Evolutionary conservation across 2,797 vertebrate genomes (phyloP).

Genomic region (Falco rusticolus): DNA sequence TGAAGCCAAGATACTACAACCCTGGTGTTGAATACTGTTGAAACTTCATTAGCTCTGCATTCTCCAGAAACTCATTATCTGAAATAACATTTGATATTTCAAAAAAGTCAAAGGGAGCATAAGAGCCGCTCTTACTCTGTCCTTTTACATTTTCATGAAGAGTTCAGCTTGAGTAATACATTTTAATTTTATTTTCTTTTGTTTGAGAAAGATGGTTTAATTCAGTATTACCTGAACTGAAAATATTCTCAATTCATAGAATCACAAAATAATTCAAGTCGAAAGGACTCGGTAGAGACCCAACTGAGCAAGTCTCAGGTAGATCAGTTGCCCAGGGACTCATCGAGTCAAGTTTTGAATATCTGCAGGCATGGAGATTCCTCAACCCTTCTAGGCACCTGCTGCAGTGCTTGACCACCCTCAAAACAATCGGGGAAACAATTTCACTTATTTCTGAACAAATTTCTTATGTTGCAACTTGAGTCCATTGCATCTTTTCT

Average conservation of each 20-base stretch:
- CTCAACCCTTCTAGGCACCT: background rate
- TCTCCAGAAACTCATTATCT: constrained; percentile 1
- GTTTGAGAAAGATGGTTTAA: background rate
- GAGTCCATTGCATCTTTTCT: background rate
- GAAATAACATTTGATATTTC: background rate
- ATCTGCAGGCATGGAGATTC: background rate
- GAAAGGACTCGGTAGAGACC: background rate
- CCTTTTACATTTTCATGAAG: background rate
- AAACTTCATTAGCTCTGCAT: background rate
- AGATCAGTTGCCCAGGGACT: background rate
- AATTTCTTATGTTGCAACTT: background rate
- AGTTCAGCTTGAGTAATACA: background rate
- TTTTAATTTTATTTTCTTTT: background rate
- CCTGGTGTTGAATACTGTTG: background rate
- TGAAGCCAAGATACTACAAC: background rate
- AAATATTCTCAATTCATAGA: background rate
- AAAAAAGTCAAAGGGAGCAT: background rate
- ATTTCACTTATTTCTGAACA: background rate
- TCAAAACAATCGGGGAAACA: background rate
- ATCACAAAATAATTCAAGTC: background rate
- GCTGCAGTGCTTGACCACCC: background rate
- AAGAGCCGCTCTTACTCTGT: background rate
- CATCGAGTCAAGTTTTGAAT: background rate
- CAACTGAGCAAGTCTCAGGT: background rate
- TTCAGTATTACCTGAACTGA: background rate